Evolutionary conservation across 2,888 invertebrate genomes (phyloP).

Genomic region (Drymonia ruficornis): DNA sequence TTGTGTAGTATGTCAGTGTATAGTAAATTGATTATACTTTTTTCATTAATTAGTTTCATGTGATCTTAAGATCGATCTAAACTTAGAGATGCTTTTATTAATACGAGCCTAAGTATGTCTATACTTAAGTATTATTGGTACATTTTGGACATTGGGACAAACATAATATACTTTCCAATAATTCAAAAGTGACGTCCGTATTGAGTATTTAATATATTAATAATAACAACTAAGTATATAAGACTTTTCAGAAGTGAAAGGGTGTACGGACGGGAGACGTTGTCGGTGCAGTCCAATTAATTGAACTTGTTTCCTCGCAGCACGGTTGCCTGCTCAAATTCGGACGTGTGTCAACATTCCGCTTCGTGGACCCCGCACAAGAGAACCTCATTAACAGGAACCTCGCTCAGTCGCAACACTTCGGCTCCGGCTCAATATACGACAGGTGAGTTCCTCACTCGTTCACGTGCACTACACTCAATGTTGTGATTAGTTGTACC

Average conservation of each 20-base stretch:
- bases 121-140: too few relatives aligned
- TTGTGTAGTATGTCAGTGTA: not conserved
- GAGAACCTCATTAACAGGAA: constrained; percentile 92
- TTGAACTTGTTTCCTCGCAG: constrained; percentile 61
- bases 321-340: constrained; percentile 94
- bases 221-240: not conserved
- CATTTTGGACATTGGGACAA: too few relatives aligned
- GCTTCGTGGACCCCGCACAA: constrained; percentile 93
- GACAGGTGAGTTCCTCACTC: constrained; percentile 87
- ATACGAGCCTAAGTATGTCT: too few relatives aligned
- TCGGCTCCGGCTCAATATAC: constrained; percentile 91
- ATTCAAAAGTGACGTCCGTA: too few relatives aligned
- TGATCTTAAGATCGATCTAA: too few relatives aligned
- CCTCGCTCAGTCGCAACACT: constrained; percentile 88
- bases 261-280: not conserved
- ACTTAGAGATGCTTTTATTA: too few relatives aligned
- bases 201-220: not conserved
- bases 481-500: constrained; percentile 62
- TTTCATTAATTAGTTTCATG: not conserved
- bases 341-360: constrained; percentile 93
- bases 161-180: too few relatives aligned
- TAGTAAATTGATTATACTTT: not conserved
- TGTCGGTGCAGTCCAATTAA: not conserved
- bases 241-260: constrained; percentile 1
- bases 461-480: constrained; percentile 28